Evolutionary conservation across 2,113 vertebrate genomes (phyloP), one percentile per base, ranked within the genome.

Genomic region (Leptodactylus fuscus): DNA sequence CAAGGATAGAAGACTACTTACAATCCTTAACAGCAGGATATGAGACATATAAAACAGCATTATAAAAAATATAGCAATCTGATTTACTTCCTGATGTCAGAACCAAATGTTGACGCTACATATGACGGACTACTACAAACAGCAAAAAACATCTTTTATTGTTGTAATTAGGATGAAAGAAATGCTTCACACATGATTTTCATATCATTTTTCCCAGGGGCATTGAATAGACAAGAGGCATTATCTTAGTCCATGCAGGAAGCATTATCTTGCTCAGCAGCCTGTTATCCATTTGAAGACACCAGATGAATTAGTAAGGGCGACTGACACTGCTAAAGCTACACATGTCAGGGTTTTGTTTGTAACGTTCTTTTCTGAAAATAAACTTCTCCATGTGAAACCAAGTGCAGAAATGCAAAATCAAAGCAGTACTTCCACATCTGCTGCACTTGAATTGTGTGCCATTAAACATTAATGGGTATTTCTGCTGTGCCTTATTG

Each of bases 251-350:
- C n/a, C 46, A 84, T 29, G 0, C 87, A 88, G 86, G 58, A 32
- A 85, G 7, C 15, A 62, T 88, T 90, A 88, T 88, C 87, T 89
- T 82, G 38, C 83, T 89, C 34, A 60, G 22, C 87, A 90, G 85
- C 79, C 87, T 76, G 36, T 32, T 49, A 0, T 41, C 49, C 0
- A 0, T 81, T 81, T 81, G 81, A 36, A 75, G 83, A 46, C n/a
- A 87, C 87, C 38, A 80, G 78, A 67, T 86, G 51, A 90, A 87
- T 90, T 51, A 46, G 58, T 83, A 87, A 85, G 51, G 76, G 83
- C 87, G 87, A 82, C 51, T 76, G 71, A 81, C 22, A 73, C 1
- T 44, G 49, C 77, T 71, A 34, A 85, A 74, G 85, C 91, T 89
- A 81, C 82, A 84, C 58, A 38, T 55, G 81, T 74, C 87, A 85